Evolutionary conservation across 2,888 invertebrate genomes (phyloP).

Genomic region (Choristoneura rosaceana): DNA sequence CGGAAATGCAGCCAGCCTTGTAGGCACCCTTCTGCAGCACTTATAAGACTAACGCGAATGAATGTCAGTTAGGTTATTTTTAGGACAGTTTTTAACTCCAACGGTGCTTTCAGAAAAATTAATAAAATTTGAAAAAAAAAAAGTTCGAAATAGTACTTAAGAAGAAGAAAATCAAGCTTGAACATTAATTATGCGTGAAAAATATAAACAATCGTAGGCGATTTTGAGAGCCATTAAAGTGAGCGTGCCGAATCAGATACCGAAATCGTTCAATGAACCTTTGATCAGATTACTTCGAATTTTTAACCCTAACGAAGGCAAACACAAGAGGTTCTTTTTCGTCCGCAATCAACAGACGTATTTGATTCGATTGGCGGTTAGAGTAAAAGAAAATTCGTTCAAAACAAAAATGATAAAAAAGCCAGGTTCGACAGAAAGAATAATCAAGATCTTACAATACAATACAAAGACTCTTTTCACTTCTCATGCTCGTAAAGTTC

Average conservation of each 20-base stretch:
- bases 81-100: no score
- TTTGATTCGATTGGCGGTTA: conserved; percentile 13
- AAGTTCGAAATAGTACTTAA: no score
- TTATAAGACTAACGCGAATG: no score
- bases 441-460: not conserved
- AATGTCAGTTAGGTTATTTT: no score
- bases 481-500: no score
- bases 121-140: no score
- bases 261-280: conserved; percentile 11
- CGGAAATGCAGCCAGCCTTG: no score
- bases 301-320: conserved; percentile 17
- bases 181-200: not conserved
- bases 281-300: conserved; percentile 15
- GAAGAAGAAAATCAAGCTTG: not conserved
- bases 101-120: no score
- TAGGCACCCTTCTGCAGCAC: no score
- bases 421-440: not conserved
- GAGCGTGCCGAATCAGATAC: not conserved
- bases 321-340: conserved; percentile 7
- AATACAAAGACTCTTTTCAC: no score
- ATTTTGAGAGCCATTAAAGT: not conserved
- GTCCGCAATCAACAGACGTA: conserved; percentile 13
- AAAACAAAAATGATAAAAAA: not conserved
- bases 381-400: not conserved
- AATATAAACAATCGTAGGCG: not conserved